Evolutionary conservation across 2,888 invertebrate genomes (phyloP).

Genomic region (Platycheirus albimanus): DNA sequence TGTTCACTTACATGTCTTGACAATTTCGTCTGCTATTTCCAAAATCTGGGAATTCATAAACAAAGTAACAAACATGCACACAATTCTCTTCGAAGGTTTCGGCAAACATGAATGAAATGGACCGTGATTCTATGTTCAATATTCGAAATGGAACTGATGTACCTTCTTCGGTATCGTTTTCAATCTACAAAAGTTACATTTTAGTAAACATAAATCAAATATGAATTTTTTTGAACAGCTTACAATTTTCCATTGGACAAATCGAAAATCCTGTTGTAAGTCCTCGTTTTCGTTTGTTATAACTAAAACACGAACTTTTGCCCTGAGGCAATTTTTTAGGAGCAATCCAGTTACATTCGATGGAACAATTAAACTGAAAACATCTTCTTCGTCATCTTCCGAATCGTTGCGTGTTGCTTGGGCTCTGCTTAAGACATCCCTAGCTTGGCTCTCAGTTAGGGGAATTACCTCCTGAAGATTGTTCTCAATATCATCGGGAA

Average conservation of each 20-base stretch:
- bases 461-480: conserved; percentile 75
- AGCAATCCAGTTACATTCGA: conserved; percentile 81
- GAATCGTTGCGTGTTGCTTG: conserved; percentile 77
- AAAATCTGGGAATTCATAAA: conserved; percentile 57
- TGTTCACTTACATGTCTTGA: conserved; percentile 75
- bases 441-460: conserved; percentile 75
- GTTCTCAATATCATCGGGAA: conserved; percentile 36
- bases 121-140: conserved; percentile 80
- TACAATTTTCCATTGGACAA: conserved; percentile 82
- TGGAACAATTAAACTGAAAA: conserved; percentile 79
- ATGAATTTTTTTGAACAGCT: conserved; percentile 54
- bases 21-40: conserved; percentile 67
- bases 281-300: conserved; percentile 81
- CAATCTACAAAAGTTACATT: conserved; percentile 77
- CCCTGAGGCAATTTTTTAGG: conserved; percentile 79
- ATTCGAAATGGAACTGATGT: conserved; percentile 79
- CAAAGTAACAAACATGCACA: conserved; percentile 78
- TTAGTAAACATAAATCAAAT: background rate
- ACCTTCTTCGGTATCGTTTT: conserved; percentile 80
- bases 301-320: conserved; percentile 80
- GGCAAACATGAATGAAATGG: conserved; percentile 79
- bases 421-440: conserved; percentile 77
- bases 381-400: conserved; percentile 79
- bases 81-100: conserved; percentile 79
- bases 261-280: conserved; percentile 80